These are phyloP conservation scores for Cichladusa arquata DNA, from an alignment of 2,113 vertebrate species.

Conservation along the genomic window DNA sequence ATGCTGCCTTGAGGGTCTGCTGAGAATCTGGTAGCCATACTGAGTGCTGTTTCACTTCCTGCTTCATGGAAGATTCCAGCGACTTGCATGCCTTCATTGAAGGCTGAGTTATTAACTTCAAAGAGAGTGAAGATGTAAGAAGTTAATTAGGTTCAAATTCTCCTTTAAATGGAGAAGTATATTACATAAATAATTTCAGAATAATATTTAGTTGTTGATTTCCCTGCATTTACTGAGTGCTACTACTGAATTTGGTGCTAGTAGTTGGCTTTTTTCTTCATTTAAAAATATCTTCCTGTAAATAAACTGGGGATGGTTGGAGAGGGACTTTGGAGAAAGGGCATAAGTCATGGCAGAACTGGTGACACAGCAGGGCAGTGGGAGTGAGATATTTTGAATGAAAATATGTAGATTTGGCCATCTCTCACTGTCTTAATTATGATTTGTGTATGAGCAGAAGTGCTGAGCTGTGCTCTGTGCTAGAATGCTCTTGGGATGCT, in stretches of 20 bases:
- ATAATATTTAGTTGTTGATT: not conserved
- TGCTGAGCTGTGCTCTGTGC: not conserved
- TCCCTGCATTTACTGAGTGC: not conserved
- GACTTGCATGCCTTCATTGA: not conserved
- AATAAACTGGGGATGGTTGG: not conserved
- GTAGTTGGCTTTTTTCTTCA: not conserved
- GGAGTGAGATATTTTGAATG: not conserved
- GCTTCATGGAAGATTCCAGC: not conserved
- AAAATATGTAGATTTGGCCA: not conserved
- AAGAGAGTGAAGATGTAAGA: not conserved
- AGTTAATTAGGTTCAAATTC: not conserved
- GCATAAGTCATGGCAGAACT: not conserved
- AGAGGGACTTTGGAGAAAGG: not conserved
- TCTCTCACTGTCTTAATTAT: not conserved
- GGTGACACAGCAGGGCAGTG: not conserved
- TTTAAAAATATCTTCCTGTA: not conserved
- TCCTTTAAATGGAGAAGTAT: not conserved
- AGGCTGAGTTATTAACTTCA: not conserved
- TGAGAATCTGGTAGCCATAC: not conserved
- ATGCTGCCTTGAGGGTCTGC: not conserved
- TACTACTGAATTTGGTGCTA: not conserved
- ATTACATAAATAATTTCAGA: not conserved
- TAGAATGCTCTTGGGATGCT: not conserved
- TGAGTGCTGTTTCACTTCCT: not conserved
- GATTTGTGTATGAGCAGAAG: not conserved